Conservation (phyloP, 2,888 invertebrate genomes). For the Dryadula phaetusa region DNA sequence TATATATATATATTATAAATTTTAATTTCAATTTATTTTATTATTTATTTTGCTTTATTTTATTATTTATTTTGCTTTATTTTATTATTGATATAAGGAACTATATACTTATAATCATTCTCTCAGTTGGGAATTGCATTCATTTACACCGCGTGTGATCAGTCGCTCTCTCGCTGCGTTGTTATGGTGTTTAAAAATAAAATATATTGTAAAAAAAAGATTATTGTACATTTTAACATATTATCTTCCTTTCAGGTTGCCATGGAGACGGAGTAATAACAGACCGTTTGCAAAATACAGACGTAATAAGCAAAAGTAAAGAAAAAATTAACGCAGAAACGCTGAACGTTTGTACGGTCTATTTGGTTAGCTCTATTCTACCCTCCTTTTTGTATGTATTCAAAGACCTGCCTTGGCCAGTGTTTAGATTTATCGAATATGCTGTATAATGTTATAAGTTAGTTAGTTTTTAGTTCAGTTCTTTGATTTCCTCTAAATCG, state of each 20-base stretch:
- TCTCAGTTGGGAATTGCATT: too few relatives aligned
- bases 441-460: not conserved
- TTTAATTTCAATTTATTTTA: too few relatives aligned
- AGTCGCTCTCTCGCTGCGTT: too few relatives aligned
- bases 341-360: constrained; percentile 16
- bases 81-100: too few relatives aligned
- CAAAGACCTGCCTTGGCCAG: constrained; percentile 76
- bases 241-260: constrained; percentile 66
- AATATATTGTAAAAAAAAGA: not conserved
- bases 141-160: too few relatives aligned
- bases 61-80: too few relatives aligned
- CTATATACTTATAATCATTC: too few relatives aligned
- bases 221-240: not conserved
- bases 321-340: constrained; percentile 10
- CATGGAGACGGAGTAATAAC: constrained; percentile 78
- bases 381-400: constrained; percentile 50
- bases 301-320: constrained; percentile 30
- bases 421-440: constrained; percentile 52
- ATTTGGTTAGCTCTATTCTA: constrained; percentile 41
- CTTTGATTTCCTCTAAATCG: too few relatives aligned
- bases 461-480: not conserved
- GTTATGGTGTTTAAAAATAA: too few relatives aligned
- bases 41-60: too few relatives aligned
- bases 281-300: constrained; percentile 57
- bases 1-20: too few relatives aligned